Base-by-base conservation (phyloP, 2,113 vertebrate genomes). In the Rhizomys pruinosus region DNA sequence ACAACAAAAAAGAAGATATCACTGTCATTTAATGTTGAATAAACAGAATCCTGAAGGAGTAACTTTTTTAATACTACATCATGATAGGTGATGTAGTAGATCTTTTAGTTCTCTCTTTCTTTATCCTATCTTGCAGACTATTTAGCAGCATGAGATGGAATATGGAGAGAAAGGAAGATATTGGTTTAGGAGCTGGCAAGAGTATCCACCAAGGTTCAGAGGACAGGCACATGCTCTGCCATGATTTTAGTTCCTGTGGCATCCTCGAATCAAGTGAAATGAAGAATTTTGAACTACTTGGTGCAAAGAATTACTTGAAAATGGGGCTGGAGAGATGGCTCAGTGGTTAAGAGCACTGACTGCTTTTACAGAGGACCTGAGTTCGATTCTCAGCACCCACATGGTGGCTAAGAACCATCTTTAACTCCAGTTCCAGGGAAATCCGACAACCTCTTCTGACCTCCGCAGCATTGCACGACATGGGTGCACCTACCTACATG, bases 271-370 rank as follows among this genome's bases (percentile, higher is more conserved):
- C 39, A 82, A 76, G 63, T 6, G 27, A 79, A 81, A 73, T 19
- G 29, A 80, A 90, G 27, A 72, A 74, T 61, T 52, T 57, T 59
- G 39, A 96, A 63, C 27, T 20, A 68, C 15, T 76, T 78, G 23
- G 13, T 61, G 69, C 34, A 86, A 92, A 95, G 34, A 86, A 81
- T 80, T 66, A 47, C 13, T 63, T 78, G 42, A 27, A 42, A 90
- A 74, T n/a, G n/a, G n/a, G n/a, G n/a, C n/a, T n/a, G n/a, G n/a
- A n/a, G n/a, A n/a, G n/a, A n/a, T n/a, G n/a, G n/a, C n/a, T n/a
- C n/a, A n/a, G n/a, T n/a, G n/a, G n/a, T n/a, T n/a, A n/a, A n/a
- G n/a, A n/a, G n/a, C n/a, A n/a, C n/a, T n/a, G n/a, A n/a, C n/a
- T n/a, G n/a, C n/a, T n/a, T n/a, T n/a, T n/a, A n/a, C n/a, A n/a